phyloP scores from a whole-genome alignment of 2,888 invertebrate species.

The Aleiodes alternator region DNA sequence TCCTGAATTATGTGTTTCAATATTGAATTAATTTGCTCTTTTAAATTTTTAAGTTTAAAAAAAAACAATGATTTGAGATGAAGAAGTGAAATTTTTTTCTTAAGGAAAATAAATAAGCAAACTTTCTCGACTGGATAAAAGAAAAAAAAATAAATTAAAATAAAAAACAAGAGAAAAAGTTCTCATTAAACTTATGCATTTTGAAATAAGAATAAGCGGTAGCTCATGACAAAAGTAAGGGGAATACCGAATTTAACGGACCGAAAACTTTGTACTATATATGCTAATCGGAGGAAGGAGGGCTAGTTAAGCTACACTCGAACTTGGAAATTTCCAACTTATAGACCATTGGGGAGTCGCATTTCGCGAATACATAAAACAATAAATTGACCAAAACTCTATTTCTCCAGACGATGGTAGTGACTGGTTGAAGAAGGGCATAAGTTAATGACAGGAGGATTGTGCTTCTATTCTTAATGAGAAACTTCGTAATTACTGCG shows the following conservation, averaged over 20 bases:
- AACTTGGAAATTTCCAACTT: slow-evolving; percentile 25
- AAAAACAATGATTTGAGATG: no score
- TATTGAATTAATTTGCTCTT: no score
- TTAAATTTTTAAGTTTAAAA: no score
- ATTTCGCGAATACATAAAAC: slow-evolving; percentile 24
- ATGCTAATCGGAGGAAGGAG: slow-evolving; percentile 60
- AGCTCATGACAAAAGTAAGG: slow-evolving; percentile 12
- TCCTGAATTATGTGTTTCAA: no score
- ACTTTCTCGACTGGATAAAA: no score
- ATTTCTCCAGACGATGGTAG: not conserved
- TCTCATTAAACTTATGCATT: slow-evolving; percentile 4
- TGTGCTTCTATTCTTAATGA: slow-evolving; percentile 10
- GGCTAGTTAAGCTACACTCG: slow-evolving; percentile 41
- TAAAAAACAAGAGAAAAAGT: not conserved
- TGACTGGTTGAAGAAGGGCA: not conserved
- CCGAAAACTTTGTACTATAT: slow-evolving; percentile 66
- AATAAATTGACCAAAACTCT: not conserved
- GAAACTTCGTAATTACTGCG: slow-evolving; percentile 1
- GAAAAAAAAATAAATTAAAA: not conserved
- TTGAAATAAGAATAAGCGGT: not conserved
- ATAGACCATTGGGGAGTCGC: slow-evolving; percentile 1
- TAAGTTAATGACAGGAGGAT: slow-evolving; percentile 4
- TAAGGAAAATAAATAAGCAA: not conserved
- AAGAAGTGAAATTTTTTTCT: no score
- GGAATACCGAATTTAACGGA: slow-evolving; percentile 57